These are phyloP conservation scores for Melanotaenia trifasciata DNA, from an alignment of 2,797 vertebrate genomes.

Conservation along the genomic window DNA sequence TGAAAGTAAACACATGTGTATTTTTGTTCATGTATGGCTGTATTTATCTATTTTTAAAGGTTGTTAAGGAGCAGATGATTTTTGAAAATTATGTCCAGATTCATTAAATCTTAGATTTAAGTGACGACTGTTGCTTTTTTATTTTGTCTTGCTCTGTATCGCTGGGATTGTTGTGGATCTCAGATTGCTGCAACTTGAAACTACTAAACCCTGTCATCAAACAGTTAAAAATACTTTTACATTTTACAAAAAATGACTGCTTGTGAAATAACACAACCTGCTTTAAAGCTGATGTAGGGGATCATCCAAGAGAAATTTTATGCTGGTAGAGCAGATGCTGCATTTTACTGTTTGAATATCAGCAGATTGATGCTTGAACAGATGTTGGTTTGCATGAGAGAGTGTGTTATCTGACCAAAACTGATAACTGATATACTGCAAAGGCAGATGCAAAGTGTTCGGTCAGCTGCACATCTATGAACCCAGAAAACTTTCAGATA, in stretches of 20 bases:
- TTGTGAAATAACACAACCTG: not conserved
- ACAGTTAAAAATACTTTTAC: constrained; percentile 6
- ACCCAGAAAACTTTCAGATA: not conserved
- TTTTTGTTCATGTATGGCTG: too few species aligned
- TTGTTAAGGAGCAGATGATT: too few species aligned
- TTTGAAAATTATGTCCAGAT: too few species aligned
- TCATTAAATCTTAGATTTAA: too few species aligned
- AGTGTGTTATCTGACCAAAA: constrained; percentile 3
- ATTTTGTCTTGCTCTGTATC: not conserved
- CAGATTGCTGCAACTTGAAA: constrained; percentile 7
- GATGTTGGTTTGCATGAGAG: not conserved
- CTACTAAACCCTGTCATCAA: constrained; percentile 8
- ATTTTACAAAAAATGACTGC: not conserved
- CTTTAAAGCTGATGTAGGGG: constrained; percentile 1
- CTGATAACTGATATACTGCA: not conserved
- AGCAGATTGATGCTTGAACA: not conserved
- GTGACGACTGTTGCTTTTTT: too few species aligned
- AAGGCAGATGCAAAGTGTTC: constrained; percentile 1
- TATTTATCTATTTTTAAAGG: too few species aligned
- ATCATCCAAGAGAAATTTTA: not conserved
- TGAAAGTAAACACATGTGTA: too few species aligned
- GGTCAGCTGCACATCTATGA: not conserved
- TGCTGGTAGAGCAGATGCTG: constrained; percentile 4
- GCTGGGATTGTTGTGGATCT: not conserved
- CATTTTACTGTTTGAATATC: not conserved